Percentiles rank a stretch among this genome's conserved stretches.
phyloP scores from a whole-genome alignment of 2,797 vertebrate species.

The Neosilurus mollespiculum region DNA sequence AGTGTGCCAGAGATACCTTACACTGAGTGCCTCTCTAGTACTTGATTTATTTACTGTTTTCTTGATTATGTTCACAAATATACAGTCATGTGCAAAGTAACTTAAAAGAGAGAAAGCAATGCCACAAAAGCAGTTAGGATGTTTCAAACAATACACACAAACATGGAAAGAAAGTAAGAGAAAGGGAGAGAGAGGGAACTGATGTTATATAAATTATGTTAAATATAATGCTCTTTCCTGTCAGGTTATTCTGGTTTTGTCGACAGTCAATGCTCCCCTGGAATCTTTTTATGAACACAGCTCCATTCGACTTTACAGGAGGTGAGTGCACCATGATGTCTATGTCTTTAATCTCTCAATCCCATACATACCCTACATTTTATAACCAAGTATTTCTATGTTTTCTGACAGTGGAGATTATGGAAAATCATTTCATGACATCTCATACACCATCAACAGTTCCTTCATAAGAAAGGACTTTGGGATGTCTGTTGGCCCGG shows the following conservation, averaged over 20 bases:
- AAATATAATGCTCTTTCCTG: background rate
- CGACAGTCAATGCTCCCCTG: conserved; percentile 71
- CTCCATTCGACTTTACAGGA: conserved; percentile 77
- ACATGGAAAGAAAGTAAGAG: background rate
- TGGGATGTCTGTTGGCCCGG: conserved; percentile 77
- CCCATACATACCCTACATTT: background rate
- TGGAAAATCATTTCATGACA: conserved; percentile 79
- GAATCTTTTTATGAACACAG: conserved; percentile 68
- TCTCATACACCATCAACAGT: conserved; percentile 74
- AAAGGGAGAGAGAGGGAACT: background rate
- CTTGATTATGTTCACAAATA: background rate
- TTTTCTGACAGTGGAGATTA: conserved; percentile 71
- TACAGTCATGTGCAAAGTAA: background rate
- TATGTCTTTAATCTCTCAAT: background rate
- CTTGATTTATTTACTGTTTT: background rate
- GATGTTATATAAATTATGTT: background rate
- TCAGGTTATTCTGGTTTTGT: conserved; percentile 77
- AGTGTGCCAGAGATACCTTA: no score
- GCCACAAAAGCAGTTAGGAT: background rate
- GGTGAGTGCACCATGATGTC: conserved; percentile 59
- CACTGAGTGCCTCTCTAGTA: no score
- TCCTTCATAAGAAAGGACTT: conserved; percentile 79
- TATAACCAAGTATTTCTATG: conserved; percentile 20
- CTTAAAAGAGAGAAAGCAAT: background rate
- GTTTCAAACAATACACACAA: background rate